phyloP scores from a whole-genome alignment of 2,797 vertebrate genomes.

The Peromyscus attwateri region DNA sequence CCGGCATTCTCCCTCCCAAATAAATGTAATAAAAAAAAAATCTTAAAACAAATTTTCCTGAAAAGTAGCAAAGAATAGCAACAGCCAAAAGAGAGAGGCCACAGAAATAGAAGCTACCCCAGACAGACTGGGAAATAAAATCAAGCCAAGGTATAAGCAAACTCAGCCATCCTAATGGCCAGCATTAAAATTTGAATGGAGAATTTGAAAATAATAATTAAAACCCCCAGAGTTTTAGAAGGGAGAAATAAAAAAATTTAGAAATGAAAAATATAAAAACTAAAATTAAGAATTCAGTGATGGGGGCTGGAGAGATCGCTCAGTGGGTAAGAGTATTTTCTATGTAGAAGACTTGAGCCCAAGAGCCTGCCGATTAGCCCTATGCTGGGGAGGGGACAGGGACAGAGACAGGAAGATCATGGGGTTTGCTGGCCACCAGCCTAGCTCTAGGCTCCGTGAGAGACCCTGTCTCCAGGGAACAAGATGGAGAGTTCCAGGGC shows the following conservation, averaged over 20 bases:
- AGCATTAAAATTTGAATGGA: not conserved
- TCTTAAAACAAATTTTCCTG: not conserved
- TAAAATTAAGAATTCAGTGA: not conserved
- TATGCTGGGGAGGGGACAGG: not conserved
- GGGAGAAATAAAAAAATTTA: not conserved
- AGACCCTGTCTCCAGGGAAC: not conserved
- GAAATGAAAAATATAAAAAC: not conserved
- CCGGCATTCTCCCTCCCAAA: not conserved
- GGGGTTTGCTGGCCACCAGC: not conserved
- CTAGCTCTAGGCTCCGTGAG: not conserved
- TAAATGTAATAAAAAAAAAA: not conserved
- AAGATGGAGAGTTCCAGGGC: not conserved
- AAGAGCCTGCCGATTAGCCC: not conserved
- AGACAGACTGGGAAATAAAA: not conserved
- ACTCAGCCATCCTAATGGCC: not conserved
- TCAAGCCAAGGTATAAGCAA: not conserved
- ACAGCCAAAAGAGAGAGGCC: not conserved
- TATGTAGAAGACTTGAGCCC: not conserved
- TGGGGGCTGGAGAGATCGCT: not conserved
- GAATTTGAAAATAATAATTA: not conserved
- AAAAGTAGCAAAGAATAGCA: not conserved
- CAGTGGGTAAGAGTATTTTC: not conserved
- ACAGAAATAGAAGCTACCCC: not conserved
- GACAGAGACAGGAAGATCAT: not conserved
- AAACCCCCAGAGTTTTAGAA: not conserved